Conservation (phyloP, 64 coral and sea anemone genomes). For the Pocillopora damicornis region DNA sequence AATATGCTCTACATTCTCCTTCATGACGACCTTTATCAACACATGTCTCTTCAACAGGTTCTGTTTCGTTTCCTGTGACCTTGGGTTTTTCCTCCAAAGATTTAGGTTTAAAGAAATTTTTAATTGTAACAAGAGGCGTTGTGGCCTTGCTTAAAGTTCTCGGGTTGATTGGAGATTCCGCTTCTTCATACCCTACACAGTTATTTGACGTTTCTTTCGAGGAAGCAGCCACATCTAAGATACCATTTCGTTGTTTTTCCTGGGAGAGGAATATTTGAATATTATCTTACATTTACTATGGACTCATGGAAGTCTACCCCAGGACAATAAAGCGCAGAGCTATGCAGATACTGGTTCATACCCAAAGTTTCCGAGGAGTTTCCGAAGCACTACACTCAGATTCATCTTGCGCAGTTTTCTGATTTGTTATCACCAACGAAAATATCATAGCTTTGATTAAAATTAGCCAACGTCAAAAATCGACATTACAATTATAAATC, state of each 20-base stretch:
- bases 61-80: background rate
- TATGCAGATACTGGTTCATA: no score
- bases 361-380: no score
- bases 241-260: conserved; percentile 46
- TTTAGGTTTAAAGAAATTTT: conserved; percentile 82
- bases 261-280: background rate
- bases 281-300: no score
- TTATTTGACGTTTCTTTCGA: conserved; percentile 31
- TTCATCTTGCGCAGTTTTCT: no score
- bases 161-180: conserved; percentile 53
- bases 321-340: no score
- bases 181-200: conserved; percentile 54
- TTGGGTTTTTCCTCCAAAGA: background rate
- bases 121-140: conserved; percentile 83
- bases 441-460: no score
- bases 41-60: background rate
- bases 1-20: background rate
- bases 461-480: no score
- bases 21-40: background rate
- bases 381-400: no score
- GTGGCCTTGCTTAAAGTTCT: conserved; percentile 80
- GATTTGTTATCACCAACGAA: no score
- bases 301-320: no score
- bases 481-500: no score
- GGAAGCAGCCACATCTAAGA: conserved; percentile 39